Conservation (phyloP, 2,113 vertebrate genomes). For the Aspiorhynchus laticeps region DNA sequence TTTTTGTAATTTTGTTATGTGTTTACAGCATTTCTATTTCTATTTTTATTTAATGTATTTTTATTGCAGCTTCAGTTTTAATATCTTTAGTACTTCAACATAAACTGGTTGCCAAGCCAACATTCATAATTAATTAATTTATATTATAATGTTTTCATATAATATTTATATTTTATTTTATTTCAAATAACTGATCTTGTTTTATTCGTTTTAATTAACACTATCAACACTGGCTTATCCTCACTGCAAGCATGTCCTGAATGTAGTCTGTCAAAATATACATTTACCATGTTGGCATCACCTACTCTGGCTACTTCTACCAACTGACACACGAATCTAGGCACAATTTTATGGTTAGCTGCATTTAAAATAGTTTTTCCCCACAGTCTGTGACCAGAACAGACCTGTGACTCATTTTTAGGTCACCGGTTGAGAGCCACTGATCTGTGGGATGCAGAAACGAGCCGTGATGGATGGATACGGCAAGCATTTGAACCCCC, state of each 20-base stretch:
- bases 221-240: background rate
- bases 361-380: background rate
- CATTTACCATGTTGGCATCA: background rate
- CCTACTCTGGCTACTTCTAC: background rate
- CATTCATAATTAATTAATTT: no score
- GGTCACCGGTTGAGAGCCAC: background rate
- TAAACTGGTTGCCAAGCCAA: no score
- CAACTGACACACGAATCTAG: background rate
- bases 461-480: constrained; percentile 1
- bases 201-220: background rate
- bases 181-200: background rate
- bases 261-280: no score
- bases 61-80: no score
- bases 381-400: background rate
- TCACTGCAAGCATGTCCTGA: background rate
- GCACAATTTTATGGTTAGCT: background rate
- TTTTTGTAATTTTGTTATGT: no score
- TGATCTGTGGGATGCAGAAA: constrained; percentile 14
- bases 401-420: constrained; percentile 3
- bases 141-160: background rate
- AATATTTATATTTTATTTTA: background rate
- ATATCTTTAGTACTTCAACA: no score
- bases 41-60: no score
- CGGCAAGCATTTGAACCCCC: constrained; percentile 61
- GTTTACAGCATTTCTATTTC: no score